Conservation (phyloP, 2,797 vertebrate species). For the Chaetophractus vellerosus region DNA sequence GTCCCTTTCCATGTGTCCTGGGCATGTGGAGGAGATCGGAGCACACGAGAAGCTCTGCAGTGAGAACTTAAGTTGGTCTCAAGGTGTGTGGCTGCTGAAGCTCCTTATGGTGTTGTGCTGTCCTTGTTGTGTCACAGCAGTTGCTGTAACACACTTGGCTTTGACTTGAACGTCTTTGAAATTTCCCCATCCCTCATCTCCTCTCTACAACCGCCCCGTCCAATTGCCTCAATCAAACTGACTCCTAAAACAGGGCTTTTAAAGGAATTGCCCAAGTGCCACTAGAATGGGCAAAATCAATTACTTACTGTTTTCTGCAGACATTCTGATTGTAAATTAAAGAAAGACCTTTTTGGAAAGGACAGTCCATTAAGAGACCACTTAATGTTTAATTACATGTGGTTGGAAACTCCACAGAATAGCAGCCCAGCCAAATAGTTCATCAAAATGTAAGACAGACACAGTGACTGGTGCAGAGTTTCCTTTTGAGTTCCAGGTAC, state of each 20-base stretch:
- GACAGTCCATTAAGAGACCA: constrained; percentile 70
- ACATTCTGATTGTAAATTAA: constrained; percentile 62
- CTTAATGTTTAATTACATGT: constrained; percentile 72
- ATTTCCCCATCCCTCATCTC: background rate
- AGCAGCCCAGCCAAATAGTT: constrained; percentile 61
- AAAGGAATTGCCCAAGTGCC: constrained; percentile 36
- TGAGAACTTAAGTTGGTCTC: background rate
- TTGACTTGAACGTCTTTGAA: constrained; percentile 71
- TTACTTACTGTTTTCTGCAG: constrained; percentile 69
- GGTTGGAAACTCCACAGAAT: constrained; percentile 39
- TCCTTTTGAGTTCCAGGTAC: constrained; percentile 72
- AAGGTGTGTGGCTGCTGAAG: background rate
- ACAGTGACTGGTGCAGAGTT: constrained; percentile 61
- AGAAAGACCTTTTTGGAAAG: constrained; percentile 73
- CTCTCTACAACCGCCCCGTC: background rate
- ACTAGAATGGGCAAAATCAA: constrained; percentile 66
- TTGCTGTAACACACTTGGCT: constrained; percentile 79
- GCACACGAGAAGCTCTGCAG: background rate
- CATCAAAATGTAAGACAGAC: constrained; percentile 68
- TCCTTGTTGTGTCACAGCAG: constrained; percentile 58
- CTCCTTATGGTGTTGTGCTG: constrained; percentile 73
- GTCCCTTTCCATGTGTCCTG: background rate
- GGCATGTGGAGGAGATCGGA: background rate
- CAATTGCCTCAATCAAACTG: background rate
- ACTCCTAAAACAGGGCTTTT: constrained; percentile 52